Conservation (phyloP, 2,888 invertebrate species). For the Pachydiplax longipennis region DNA sequence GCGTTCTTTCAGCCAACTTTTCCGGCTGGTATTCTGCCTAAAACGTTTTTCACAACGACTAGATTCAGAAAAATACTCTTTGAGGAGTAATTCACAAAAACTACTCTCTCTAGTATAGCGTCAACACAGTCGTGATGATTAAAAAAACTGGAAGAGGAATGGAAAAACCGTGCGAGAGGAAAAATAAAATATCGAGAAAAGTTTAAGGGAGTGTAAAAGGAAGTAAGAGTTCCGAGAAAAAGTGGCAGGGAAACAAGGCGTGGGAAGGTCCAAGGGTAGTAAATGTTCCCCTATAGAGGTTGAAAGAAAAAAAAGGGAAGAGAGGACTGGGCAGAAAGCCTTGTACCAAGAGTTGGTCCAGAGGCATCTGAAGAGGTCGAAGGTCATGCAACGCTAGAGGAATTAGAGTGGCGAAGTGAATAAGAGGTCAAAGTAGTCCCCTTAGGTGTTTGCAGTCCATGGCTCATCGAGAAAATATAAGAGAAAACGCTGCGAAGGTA, state of each 20-base stretch:
- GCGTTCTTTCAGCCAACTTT: too few relatives aligned
- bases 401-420: not conserved
- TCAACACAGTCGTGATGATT: not conserved
- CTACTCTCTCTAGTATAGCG: too few relatives aligned
- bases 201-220: not conserved
- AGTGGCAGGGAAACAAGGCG: not conserved
- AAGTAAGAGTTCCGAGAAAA: not conserved
- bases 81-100: too few relatives aligned
- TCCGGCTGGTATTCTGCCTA: too few relatives aligned
- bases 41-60: too few relatives aligned
- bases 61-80: too few relatives aligned
- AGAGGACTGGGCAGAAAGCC: not conserved
- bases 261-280: too few relatives aligned
- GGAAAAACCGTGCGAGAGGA: not conserved
- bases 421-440: not conserved
- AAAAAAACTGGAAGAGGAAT: not conserved
- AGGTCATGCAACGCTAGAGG: not conserved
- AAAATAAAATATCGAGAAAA: not conserved
- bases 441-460: not conserved
- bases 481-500: too few relatives aligned
- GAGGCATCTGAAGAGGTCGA: not conserved
- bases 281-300: too few relatives aligned
- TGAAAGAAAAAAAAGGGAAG: not conserved
- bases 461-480: not conserved
- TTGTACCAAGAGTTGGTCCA: not conserved